Evolutionary conservation across 2,113 vertebrate genomes (phyloP).

Genomic region (Aviceda subcristata): DNA sequence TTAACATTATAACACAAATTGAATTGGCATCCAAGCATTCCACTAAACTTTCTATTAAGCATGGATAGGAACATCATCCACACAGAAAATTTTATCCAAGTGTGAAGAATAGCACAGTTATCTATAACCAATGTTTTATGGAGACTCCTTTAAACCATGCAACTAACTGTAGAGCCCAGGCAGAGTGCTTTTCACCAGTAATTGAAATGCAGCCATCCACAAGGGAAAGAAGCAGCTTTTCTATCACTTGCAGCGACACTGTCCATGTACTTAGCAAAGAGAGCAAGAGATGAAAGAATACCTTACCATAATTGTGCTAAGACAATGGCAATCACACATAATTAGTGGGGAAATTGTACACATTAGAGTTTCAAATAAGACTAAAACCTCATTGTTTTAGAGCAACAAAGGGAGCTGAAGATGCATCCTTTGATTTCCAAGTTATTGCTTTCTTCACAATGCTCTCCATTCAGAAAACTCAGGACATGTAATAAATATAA

Average conservation of each 20-base stretch:
- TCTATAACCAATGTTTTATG: background rate
- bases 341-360: rapidly evolving
- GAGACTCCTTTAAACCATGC: background rate
- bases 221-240: background rate
- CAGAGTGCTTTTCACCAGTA: background rate
- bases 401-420: background rate
- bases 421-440: background rate
- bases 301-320: background rate
- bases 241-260: background rate
- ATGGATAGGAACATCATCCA: background rate
- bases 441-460: background rate
- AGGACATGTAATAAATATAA: background rate
- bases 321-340: background rate
- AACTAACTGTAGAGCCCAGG: background rate
- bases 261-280: background rate
- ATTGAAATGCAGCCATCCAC: background rate
- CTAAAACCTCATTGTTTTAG: background rate
- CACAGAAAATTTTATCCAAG: background rate
- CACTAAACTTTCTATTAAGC: background rate
- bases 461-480: background rate
- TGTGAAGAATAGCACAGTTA: background rate
- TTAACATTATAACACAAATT: background rate
- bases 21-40: background rate
- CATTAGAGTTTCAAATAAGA: background rate
- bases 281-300: background rate